Evolutionary conservation across 1,140 invertebrate species (phyloP).

Genomic region (Cryptotermes secundus): DNA sequence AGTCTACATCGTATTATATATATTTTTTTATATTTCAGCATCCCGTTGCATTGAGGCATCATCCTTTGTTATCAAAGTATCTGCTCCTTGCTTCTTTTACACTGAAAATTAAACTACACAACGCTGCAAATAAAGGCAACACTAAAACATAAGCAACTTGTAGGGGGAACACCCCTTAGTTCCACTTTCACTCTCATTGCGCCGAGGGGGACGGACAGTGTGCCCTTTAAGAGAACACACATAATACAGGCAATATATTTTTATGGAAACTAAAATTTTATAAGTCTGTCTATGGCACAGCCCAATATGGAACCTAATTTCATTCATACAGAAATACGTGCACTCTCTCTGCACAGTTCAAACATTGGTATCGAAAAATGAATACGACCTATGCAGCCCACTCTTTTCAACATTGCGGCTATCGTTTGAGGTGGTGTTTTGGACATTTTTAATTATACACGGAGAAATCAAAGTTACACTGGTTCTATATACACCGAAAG

Average conservation of each 20-base stretch:
- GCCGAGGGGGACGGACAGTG: background rate
- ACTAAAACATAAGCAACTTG: too few relatives aligned
- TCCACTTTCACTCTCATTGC: background rate
- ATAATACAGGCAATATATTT: background rate
- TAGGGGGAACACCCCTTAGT: background rate
- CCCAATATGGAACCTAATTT: background rate
- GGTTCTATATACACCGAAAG: background rate
- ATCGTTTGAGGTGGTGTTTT: slow-evolving; percentile 4
- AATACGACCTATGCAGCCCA: background rate
- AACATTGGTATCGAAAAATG: background rate
- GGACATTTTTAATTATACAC: slow-evolving; percentile 5
- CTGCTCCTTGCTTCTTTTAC: too few relatives aligned
- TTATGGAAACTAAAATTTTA: background rate
- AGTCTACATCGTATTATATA: too few relatives aligned
- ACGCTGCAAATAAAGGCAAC: background rate
- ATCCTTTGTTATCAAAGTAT: too few relatives aligned
- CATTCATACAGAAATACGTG: background rate
- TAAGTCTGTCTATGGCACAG: background rate
- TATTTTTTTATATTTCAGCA: too few relatives aligned
- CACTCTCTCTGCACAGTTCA: background rate
- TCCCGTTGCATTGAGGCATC: too few relatives aligned
- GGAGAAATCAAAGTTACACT: background rate
- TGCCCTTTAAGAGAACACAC: background rate
- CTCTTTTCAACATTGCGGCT: background rate
- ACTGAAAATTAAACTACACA: background rate